Base-by-base conservation (phyloP, 2,888 invertebrate genomes). In the Xanthia icteritia region DNA sequence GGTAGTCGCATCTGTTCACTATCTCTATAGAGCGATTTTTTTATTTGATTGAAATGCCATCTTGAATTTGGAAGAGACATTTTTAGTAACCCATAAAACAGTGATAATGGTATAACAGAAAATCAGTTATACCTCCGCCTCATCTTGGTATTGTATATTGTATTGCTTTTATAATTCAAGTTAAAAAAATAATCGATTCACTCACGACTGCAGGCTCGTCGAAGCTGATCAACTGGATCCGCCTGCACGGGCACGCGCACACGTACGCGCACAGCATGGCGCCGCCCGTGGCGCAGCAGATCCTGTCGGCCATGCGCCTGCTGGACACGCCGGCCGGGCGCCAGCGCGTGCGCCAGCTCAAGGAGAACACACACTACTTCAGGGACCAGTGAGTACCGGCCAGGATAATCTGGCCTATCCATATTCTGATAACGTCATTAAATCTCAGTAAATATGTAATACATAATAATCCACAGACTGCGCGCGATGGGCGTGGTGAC, bases 401-500 rank as follows among this genome's bases (percentile, higher is more conserved):
- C 45, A 2, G 20, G 20, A 23, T 11, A 11, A 36, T 20, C 3
- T 61, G 4, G 15, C 39, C 39, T 39, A n/a, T 39, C n/a, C 15
- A n/a, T 64, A 64, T 45, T 27, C 27, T 3, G 27, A 27, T 65
- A 17, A 42, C 65, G 27, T 3, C 11, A 27, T 27, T n/a, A n/a
- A 39, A 20, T 27, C 65, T 17, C 11, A 45, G 6, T 45, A 58
- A 58, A 56, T 54, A 11, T 11, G 4, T n/a, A 9, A 51, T 20
- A 20, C 20, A 51, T 51, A 51, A 20, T 51, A 51, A 51, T 51
- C 39, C 13, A 13, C 91, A 94, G 96, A 86, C 96, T 99, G 85
- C 98, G 98, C 82, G 98, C 98, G 94, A 98, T 99, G 95, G 99
- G 99, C 84, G 98, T 99, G 88, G 98, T 99, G 87, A 98, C 98